Percentiles rank a stretch among this genome's conserved stretches.
These are phyloP conservation scores for Clitarchus hookeri DNA, from an alignment of 2,888 invertebrate species.

Conservation along the genomic window DNA sequence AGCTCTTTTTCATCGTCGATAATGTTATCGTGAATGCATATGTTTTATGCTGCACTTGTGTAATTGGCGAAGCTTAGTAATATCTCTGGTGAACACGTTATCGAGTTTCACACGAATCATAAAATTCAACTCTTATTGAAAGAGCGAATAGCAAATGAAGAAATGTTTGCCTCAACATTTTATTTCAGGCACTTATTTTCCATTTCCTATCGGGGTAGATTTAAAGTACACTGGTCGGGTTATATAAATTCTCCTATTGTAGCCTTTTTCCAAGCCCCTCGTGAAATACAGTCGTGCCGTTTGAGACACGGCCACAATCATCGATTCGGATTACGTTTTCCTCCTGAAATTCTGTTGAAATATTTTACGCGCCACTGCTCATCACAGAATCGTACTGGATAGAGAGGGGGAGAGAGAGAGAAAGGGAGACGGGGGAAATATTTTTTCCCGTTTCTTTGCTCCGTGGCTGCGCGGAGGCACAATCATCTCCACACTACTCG, in stretches of 20 bases:
- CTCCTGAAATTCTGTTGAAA: not conserved
- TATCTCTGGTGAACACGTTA: too few species aligned
- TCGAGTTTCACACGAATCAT: too few species aligned
- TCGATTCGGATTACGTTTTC: not conserved
- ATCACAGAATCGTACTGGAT: not conserved
- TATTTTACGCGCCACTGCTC: not conserved
- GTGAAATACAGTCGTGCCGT: not conserved
- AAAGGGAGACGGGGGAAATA: not conserved
- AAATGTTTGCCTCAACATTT: not conserved
- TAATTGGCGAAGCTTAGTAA: too few species aligned
- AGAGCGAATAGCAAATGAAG: not conserved
- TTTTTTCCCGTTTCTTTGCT: not conserved
- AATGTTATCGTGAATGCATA: too few species aligned
- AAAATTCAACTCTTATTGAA: too few species aligned
- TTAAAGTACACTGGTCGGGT: not conserved
- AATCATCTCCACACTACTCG: slow-evolving; percentile 15
- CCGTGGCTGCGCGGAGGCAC: not conserved
- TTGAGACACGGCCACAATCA: slow-evolving; percentile 3
- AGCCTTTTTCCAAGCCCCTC: not conserved
- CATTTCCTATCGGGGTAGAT: not conserved
- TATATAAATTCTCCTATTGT: too few species aligned
- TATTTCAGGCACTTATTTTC: not conserved
- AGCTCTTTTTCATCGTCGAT: too few species aligned
- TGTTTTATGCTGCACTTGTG: too few species aligned
- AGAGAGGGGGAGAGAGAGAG: not conserved